Evolutionary conservation across 1,140 invertebrate genomes (phyloP).

Genomic region (Drosophila jambulina): DNA sequence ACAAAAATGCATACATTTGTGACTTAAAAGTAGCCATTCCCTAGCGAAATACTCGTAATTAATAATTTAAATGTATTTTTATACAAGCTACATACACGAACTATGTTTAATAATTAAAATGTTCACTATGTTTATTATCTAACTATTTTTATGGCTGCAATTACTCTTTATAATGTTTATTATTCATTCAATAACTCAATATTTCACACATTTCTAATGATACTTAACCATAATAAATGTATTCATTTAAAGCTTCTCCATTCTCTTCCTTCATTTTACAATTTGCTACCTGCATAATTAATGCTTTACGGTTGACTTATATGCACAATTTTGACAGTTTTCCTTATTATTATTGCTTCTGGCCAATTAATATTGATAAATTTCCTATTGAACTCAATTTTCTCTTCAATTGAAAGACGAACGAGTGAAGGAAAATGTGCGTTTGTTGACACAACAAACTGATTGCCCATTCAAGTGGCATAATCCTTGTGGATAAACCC

Average conservation of each 20-base stretch:
- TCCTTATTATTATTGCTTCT: constrained; percentile 13
- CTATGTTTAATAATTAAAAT: background rate
- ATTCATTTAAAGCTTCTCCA: constrained; percentile 1
- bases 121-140: background rate
- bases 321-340: constrained; percentile 28
- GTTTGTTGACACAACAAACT: constrained; percentile 4
- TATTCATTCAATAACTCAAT: background rate
- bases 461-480: constrained; percentile 28
- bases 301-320: constrained; percentile 26
- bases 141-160: background rate
- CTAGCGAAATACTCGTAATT: background rate
- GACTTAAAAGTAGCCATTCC: constrained; percentile 1
- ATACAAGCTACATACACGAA: background rate
- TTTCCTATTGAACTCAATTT: constrained; percentile 14
- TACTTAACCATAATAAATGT: background rate
- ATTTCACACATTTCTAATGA: background rate
- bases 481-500: constrained; percentile 10
- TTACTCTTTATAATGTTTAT: background rate
- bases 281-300: constrained; percentile 12
- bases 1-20: constrained; percentile 50
- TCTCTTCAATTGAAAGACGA: constrained; percentile 11
- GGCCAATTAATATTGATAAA: constrained; percentile 52
- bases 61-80: background rate
- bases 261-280: background rate
- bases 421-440: constrained; percentile 2